These are phyloP conservation scores for Cairina moschata DNA, from an alignment of 2,113 vertebrate genomes.

Conservation along the genomic window DNA sequence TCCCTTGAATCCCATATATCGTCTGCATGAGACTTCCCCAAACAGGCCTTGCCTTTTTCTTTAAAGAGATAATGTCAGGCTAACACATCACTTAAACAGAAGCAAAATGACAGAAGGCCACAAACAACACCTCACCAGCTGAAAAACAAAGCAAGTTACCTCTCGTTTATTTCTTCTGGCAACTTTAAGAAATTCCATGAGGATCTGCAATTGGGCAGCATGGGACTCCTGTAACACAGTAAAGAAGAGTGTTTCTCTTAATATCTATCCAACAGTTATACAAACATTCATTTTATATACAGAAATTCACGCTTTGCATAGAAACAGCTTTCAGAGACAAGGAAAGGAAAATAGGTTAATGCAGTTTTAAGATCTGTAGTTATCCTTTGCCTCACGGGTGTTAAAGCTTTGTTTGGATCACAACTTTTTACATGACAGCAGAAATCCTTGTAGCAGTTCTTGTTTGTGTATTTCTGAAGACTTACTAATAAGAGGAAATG, in stretches of 20 bases:
- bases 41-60: not conserved
- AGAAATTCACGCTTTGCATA: not conserved
- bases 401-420: not conserved
- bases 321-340: not conserved
- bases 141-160: constrained; percentile 79
- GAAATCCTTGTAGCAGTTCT: not conserved
- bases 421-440: constrained; percentile 1
- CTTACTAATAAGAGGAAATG: not conserved
- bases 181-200: constrained; percentile 99
- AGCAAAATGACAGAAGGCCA: not conserved
- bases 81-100: not conserved
- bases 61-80: not conserved
- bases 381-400: not conserved
- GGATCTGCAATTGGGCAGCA: constrained; percentile 95
- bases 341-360: not conserved
- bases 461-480: not conserved
- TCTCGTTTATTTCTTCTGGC: constrained; percentile 98
- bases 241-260: constrained; percentile 8
- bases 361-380: not conserved
- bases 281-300: not conserved
- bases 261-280: too few relatives aligned
- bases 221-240: constrained; percentile 90
- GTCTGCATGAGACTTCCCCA: not conserved
- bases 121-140: not conserved
- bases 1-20: not conserved